Evolutionary conservation across 2,888 invertebrate species (phyloP).

Genomic region (Calameuta filiformis): DNA sequence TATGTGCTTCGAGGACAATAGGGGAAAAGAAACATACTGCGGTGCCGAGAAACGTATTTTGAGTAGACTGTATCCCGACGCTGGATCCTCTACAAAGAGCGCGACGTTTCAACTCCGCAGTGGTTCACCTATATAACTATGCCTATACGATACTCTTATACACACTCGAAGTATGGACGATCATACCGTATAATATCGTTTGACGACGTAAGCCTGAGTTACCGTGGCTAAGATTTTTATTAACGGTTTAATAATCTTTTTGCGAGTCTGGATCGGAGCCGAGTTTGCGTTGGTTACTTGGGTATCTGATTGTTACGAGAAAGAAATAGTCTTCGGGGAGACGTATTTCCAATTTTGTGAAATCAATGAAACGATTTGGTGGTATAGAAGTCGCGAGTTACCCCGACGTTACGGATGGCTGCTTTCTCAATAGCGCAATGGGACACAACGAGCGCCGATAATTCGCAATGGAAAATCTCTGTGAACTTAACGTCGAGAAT

Average conservation of each 20-base stretch:
- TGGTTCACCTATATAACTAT: not conserved
- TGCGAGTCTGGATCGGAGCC: not conserved
- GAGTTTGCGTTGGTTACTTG: not conserved
- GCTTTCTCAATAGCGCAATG: not conserved
- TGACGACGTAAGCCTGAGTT: not conserved
- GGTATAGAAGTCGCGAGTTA: not conserved
- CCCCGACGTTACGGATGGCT: not conserved
- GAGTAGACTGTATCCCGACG: not conserved
- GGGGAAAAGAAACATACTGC: constrained; percentile 17
- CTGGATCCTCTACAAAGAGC: not conserved
- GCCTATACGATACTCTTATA: not conserved
- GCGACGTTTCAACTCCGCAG: not conserved
- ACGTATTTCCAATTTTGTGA: not conserved
- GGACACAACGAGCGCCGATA: not conserved
- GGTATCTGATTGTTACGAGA: not conserved
- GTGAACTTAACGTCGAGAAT: not conserved
- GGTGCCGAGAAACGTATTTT: constrained; percentile 1
- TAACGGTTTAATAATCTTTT: not conserved
- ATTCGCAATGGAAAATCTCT: constrained; percentile 1
- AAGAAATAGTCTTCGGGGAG: not conserved
- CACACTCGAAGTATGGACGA: not conserved
- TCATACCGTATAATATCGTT: not conserved
- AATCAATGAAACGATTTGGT: not conserved
- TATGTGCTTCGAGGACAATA: constrained; percentile 33
- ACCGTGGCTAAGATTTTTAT: not conserved